Evolutionary conservation across 1,140 invertebrate genomes (phyloP), one percentile per base, ranked within the genome.

Genomic region (Brachionus koreanus): DNA sequence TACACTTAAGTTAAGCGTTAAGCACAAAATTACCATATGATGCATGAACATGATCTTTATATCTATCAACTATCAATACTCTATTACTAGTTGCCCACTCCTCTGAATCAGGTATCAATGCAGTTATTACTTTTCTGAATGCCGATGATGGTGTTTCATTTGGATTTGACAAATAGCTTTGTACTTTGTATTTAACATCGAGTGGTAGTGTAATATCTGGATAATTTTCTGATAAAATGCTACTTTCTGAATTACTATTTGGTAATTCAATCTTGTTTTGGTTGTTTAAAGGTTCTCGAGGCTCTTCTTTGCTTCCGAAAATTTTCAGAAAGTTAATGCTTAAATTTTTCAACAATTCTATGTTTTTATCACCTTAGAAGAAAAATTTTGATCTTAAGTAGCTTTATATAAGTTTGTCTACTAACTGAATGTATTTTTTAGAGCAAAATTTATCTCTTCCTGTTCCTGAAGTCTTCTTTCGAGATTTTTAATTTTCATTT

Each of bases 1-100:
- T 16, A 23, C 5, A 33, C 12, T 37, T 33, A 39, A 69, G 37
- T 5, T n/a, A 9, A 69, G 19, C 16, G 9, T 10, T 42, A 16
- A 19, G 16, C 16, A 57, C 2, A 39, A 69, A 19, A 35, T 69
- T 69, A 69, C 65, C 65, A 39, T 69, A 69, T 19, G 65, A 69
- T 39, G 65, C 65, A 69, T 69, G 65, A 42, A 69, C 65, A 39
- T 69, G 33, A 39, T 69, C 37, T 69, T 69, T 69, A 19, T 37
- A 69, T 69, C 19, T 69, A 16, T 69, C 65, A 69, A 69, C 65
- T 16, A 69, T 19, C 16, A 69, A 69, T 39, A 69, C 39, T 23
- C 65, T 69, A 39, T 69, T 69, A 39, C 65, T 69, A 69, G 65
- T 69, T 10, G 65, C 65, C 65, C 65, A 69, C 39, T 69, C 65